Percentiles rank a stretch among this genome's conserved stretches.
These are phyloP conservation scores for Pseudobourletiella spinata DNA, from an alignment of 1,140 invertebrate genomes.

Conservation along the genomic window DNA sequence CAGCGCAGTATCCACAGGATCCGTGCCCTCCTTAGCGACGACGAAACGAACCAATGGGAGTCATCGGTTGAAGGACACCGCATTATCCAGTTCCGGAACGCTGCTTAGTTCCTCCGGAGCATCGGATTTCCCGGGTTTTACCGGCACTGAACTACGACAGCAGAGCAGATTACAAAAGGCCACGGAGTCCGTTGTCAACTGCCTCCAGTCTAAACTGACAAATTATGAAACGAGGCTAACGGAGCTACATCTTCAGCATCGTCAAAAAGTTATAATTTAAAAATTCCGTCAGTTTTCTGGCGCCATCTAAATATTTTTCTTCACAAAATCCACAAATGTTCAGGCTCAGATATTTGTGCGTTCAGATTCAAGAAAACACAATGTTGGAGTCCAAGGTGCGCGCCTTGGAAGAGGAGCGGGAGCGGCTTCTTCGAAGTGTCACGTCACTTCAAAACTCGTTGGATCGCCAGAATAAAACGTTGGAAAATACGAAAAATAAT, in stretches of 20 bases:
- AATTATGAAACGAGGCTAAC: slow-evolving; percentile 30
- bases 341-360: too few species aligned
- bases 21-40: not conserved
- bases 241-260: slow-evolving; percentile 29
- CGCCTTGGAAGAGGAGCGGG: slow-evolving; percentile 31
- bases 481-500: slow-evolving; percentile 20
- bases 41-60: too few species aligned
- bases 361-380: slow-evolving; percentile 35
- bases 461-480: slow-evolving; percentile 20
- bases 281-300: not conserved
- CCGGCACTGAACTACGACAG: not conserved
- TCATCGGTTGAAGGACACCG: not conserved
- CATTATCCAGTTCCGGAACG: not conserved
- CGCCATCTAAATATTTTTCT: not conserved
- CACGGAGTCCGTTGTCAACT: slow-evolving; percentile 32
- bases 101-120: too few species aligned
- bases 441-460: slow-evolving; percentile 15
- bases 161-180: slow-evolving; percentile 27
- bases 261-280: slow-evolving; percentile 30
- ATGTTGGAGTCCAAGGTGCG: slow-evolving; percentile 31
- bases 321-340: not conserved
- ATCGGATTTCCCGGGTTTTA: not conserved
- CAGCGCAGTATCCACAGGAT: not conserved
- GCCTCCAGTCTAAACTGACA: slow-evolving; percentile 27
- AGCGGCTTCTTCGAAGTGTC: slow-evolving; percentile 21